Conservation (phyloP, 1,140 invertebrate species). For the Spodoptera litura region DNA sequence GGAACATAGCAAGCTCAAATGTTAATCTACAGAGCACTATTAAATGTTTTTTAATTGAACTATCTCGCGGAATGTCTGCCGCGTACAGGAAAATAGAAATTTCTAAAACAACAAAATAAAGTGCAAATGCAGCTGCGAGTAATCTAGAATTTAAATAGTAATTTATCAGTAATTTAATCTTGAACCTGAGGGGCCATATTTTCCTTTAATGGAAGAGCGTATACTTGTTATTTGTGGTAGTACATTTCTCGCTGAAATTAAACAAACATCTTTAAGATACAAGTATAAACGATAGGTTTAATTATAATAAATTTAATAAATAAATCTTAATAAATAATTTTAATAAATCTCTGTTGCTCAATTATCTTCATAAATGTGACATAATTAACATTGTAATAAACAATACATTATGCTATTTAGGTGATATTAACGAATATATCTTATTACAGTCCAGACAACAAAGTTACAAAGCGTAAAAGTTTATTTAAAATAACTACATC, state of each 20-base stretch:
- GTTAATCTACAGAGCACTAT: slow-evolving; percentile 8
- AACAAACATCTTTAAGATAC: no score
- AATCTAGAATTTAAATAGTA: slow-evolving; percentile 34
- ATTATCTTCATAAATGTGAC: background rate
- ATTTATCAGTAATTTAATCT: slow-evolving; percentile 30
- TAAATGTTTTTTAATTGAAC: slow-evolving; percentile 25
- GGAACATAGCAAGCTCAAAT: background rate
- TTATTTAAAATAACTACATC: slow-evolving; percentile 33
- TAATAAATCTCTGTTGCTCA: background rate
- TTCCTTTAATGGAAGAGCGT: slow-evolving; percentile 6
- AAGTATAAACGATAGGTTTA: background rate
- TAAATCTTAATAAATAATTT: no score
- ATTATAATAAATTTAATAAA: no score
- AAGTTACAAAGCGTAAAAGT: slow-evolving; percentile 34
- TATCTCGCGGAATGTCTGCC: slow-evolving; percentile 10
- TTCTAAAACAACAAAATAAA: slow-evolving; percentile 27
- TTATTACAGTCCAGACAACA: background rate
- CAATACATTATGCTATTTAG: background rate
- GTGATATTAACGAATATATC: background rate
- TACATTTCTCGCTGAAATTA: background rate
- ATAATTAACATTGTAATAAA: background rate
- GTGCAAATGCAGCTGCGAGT: slow-evolving; percentile 24
- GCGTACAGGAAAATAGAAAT: slow-evolving; percentile 19
- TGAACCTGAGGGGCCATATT: slow-evolving; percentile 10
- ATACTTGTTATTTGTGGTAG: background rate